phyloP scores from a whole-genome alignment of 92 coral and sea anemone species.

The Porites divaricata region DNA sequence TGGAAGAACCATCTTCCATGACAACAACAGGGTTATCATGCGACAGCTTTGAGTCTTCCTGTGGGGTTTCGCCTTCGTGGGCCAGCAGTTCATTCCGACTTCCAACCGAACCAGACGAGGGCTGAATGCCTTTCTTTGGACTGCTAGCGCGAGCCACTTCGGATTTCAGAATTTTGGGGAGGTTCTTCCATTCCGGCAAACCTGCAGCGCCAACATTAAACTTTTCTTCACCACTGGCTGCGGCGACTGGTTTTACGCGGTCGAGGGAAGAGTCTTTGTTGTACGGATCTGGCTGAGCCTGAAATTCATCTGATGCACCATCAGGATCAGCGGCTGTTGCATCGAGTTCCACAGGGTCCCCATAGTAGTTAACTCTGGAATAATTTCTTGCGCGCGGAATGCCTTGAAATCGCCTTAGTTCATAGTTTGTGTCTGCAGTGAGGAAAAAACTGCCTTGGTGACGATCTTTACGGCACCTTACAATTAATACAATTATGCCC shows the following conservation, averaged over 20 bases:
- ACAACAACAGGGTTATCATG: slow-evolving; percentile 74
- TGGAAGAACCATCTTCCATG: slow-evolving; percentile 41
- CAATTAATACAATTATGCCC: slow-evolving; percentile 68
- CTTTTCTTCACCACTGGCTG: slow-evolving; percentile 48
- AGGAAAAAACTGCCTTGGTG: slow-evolving; percentile 68
- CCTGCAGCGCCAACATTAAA: slow-evolving; percentile 71
- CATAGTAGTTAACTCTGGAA: slow-evolving; percentile 83
- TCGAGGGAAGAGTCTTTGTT: slow-evolving; percentile 25
- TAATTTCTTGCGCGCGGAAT: slow-evolving; percentile 64
- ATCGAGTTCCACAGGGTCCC: slow-evolving; percentile 76
- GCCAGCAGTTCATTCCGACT: slow-evolving; percentile 15
- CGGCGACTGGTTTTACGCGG: slow-evolving; percentile 14
- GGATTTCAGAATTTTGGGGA: slow-evolving; percentile 71
- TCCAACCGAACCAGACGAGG: slow-evolving; percentile 19
- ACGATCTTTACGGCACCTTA: slow-evolving; percentile 82
- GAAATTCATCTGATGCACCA: slow-evolving; percentile 62
- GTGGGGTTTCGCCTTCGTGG: not conserved
- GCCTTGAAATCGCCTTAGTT: slow-evolving; percentile 76
- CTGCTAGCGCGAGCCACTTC: slow-evolving; percentile 59
- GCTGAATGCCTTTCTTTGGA: slow-evolving; percentile 7
- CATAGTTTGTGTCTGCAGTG: slow-evolving; percentile 62
- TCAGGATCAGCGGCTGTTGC: slow-evolving; percentile 63
- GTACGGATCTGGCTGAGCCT: slow-evolving; percentile 61
- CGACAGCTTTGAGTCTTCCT: slow-evolving; percentile 49
- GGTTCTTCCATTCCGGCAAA: slow-evolving; percentile 86